phyloP scores from a whole-genome alignment of 92 coral and sea anemone species.

The Actinernus sp. region DNA sequence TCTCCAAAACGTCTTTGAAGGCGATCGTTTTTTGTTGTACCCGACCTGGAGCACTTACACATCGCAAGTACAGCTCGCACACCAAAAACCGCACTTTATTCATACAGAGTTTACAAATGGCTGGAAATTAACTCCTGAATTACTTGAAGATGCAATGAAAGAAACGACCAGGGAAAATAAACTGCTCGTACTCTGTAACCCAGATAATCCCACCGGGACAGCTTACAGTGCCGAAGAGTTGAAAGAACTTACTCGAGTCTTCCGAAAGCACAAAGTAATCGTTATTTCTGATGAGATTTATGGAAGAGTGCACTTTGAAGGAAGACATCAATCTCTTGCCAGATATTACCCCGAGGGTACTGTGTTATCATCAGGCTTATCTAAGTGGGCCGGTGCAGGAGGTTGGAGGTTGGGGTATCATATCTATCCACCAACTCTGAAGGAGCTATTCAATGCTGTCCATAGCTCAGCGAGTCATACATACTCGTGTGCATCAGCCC shows the following conservation, averaged over 20 bases:
- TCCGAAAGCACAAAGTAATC: slow-evolving; percentile 38
- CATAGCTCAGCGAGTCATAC: slow-evolving; percentile 61
- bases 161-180: slow-evolving; percentile 30
- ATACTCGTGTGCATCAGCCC: slow-evolving; percentile 65
- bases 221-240: slow-evolving; percentile 37
- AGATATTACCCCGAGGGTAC: slow-evolving; percentile 58
- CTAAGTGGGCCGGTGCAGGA: slow-evolving; percentile 69
- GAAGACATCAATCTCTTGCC: slow-evolving; percentile 35
- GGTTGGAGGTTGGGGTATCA: slow-evolving; percentile 75
- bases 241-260: slow-evolving; percentile 28
- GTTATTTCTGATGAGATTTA: slow-evolving; percentile 66
- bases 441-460: slow-evolving; percentile 38
- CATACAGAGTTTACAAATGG: slow-evolving; percentile 44
- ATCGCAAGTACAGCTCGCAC: slow-evolving; percentile 48
- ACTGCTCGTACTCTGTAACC: slow-evolving; percentile 36
- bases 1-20: slow-evolving; percentile 34
- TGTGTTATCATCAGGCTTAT: slow-evolving; percentile 43
- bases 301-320: slow-evolving; percentile 44
- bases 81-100: slow-evolving; percentile 41
- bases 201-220: slow-evolving; percentile 70
- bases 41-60: slow-evolving; percentile 57
- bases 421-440: slow-evolving; percentile 43
- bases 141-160: slow-evolving; percentile 30
- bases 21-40: slow-evolving; percentile 58
- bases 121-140: slow-evolving; percentile 52